Conservation (phyloP, 2,113 vertebrate genomes). For the Ptilonorhynchus violaceus region DNA sequence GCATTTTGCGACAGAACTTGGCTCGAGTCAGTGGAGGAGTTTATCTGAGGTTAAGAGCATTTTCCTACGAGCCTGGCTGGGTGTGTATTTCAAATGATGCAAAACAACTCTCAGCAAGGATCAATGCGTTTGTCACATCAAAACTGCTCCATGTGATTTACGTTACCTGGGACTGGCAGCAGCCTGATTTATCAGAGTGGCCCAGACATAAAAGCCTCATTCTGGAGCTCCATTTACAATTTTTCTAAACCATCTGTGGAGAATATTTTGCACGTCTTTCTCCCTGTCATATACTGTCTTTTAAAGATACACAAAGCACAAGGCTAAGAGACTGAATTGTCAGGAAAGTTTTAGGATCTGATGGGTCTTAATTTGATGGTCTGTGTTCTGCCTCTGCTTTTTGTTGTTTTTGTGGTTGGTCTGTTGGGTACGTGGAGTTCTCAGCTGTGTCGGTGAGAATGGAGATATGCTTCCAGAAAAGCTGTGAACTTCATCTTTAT, state of each 20-base stretch:
- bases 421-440: not conserved
- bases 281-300: not conserved
- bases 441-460: not conserved
- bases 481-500: not conserved
- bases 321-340: not conserved
- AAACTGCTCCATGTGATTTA: constrained; percentile 4
- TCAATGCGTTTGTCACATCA: constrained; percentile 57
- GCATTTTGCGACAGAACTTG: constrained; percentile 18
- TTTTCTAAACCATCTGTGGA: not conserved
- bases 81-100: constrained; percentile 21
- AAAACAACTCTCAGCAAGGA: constrained; percentile 32
- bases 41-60: not conserved
- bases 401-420: not conserved
- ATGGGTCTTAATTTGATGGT: not conserved
- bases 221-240: not conserved
- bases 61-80: not conserved
- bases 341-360: not conserved
- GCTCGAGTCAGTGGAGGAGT: not conserved
- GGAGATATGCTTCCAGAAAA: not conserved
- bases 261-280: not conserved
- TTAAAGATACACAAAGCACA: not conserved
- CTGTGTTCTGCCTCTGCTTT: not conserved
- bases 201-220: not conserved
- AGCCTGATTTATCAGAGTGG: not conserved
- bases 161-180: not conserved